Conservation (phyloP, 2,113 vertebrate species). For the Eleginops maclovinus region DNA sequence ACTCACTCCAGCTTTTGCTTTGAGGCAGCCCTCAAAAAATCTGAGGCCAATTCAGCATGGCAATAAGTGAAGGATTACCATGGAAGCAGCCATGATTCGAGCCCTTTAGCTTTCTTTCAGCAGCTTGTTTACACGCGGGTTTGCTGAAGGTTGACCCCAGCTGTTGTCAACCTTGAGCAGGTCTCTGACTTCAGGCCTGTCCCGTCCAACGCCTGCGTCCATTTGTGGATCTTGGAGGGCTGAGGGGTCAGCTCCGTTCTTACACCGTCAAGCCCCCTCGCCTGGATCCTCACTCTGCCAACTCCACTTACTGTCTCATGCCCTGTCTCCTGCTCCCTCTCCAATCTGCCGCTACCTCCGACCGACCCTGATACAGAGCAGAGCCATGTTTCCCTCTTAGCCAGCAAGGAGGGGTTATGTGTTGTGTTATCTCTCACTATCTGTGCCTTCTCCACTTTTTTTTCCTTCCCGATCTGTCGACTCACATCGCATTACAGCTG, state of each 20-base stretch:
- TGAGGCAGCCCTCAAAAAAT: constrained; percentile 65
- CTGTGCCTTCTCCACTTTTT: constrained; percentile 68
- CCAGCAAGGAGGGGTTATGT: constrained; percentile 71
- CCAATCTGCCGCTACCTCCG: constrained; percentile 68
- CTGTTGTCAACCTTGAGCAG: constrained; percentile 82
- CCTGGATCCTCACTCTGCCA: constrained; percentile 81
- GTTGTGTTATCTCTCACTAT: constrained; percentile 71
- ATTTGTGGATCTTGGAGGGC: constrained; percentile 72
- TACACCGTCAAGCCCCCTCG: constrained; percentile 72
- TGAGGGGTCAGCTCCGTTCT: constrained; percentile 75
- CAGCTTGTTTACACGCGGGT: constrained; percentile 77
- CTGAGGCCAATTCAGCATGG: constrained; percentile 63
- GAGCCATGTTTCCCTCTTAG: constrained; percentile 77
- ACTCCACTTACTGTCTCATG: constrained; percentile 76
- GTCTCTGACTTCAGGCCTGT: constrained; percentile 79
- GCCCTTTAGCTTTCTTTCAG: constrained; percentile 73
- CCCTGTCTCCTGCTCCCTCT: constrained; percentile 67
- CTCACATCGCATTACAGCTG: constrained; percentile 83
- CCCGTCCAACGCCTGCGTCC: constrained; percentile 77
- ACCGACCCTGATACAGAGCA: constrained; percentile 72
- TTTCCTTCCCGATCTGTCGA: constrained; percentile 72
- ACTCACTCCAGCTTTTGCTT: constrained; percentile 38
- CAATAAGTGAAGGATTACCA: constrained; percentile 76
- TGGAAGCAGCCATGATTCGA: constrained; percentile 62
- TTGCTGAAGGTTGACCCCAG: constrained; percentile 74